Conservation (phyloP, 92 coral and sea anemone species). For the Zoanthus sociatus region DNA sequence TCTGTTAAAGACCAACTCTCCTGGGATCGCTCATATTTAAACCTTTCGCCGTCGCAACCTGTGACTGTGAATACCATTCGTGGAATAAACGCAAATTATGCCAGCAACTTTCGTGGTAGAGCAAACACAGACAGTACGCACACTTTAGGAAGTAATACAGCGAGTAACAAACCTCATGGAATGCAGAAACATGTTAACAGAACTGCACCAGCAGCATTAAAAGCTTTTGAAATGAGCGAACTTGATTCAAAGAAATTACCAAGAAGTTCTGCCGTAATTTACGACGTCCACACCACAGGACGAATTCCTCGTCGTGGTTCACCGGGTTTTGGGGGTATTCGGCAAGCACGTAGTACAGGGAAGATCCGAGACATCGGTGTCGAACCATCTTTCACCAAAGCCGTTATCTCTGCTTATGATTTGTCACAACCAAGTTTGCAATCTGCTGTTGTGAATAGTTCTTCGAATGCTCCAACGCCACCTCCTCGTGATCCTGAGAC, state of each 20-base stretch:
- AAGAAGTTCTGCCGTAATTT: conserved; percentile 56
- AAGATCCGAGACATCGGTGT: conserved; percentile 62
- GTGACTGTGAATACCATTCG: conserved; percentile 86
- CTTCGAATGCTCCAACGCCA: conserved; percentile 52
- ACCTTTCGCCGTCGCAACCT: conserved; percentile 71
- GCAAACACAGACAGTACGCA: conserved; percentile 24
- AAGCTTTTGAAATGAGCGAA: conserved; percentile 23
- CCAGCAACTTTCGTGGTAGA: conserved; percentile 39
- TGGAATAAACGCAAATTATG: conserved; percentile 63
- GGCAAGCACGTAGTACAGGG: conserved; percentile 40
- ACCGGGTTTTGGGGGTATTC: background rate
- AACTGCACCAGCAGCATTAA: conserved; percentile 35
- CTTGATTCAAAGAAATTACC: conserved; percentile 26
- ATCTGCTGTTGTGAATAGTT: conserved; percentile 66
- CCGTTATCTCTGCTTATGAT: conserved; percentile 66
- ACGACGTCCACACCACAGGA: conserved; percentile 53
- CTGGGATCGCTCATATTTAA: conserved; percentile 46
- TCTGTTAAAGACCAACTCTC: conserved; percentile 59
- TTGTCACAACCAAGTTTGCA: conserved; percentile 69
- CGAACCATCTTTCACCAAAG: conserved; percentile 29
- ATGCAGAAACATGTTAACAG: conserved; percentile 39
- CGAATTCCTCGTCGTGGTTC: conserved; percentile 13
- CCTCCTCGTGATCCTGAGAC: conserved; percentile 57
- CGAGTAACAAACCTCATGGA: conserved; percentile 46
- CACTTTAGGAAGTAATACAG: conserved; percentile 19